Conservation (phyloP, 1,140 invertebrate genomes). For the Drosophila repleta region DNA sequence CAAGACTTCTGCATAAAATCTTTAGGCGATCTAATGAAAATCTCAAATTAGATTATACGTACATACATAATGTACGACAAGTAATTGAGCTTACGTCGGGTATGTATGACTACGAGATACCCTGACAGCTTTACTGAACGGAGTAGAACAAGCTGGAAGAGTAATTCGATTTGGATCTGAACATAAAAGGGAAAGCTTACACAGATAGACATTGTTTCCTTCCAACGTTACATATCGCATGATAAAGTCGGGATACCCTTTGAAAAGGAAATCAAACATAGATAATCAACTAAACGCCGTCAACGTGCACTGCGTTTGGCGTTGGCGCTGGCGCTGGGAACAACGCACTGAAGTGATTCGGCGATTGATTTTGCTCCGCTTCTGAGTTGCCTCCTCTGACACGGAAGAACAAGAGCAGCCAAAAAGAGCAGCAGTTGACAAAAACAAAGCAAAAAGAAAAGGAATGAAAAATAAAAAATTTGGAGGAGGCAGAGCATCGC, state of each 20-base stretch:
- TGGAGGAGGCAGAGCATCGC: conserved; percentile 55
- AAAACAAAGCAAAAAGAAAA: conserved; percentile 20
- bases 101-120: too few relatives aligned
- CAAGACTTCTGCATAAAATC: too few relatives aligned
- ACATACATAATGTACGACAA: too few relatives aligned
- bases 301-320: conserved; percentile 23
- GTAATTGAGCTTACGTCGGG: too few relatives aligned
- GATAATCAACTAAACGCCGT: conserved; percentile 48
- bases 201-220: too few relatives aligned
- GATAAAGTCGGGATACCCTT: conserved; percentile 15
- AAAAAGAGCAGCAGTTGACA: conserved; percentile 17
- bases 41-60: too few relatives aligned
- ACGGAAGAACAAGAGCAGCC: conserved; percentile 1
- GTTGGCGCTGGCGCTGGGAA: conserved; percentile 25
- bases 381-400: conserved; percentile 57
- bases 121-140: too few relatives aligned
- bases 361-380: conserved; percentile 74
- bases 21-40: too few relatives aligned
- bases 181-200: too few relatives aligned
- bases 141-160: too few relatives aligned
- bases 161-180: too few relatives aligned
- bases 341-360: conserved; percentile 79
- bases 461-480: conserved; percentile 14
- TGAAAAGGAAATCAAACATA: conserved; percentile 24
- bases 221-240: too few relatives aligned